Evolutionary conservation across 2,113 vertebrate genomes (phyloP), one percentile per base, ranked within the genome.

Genomic region (Scomber scombrus): DNA sequence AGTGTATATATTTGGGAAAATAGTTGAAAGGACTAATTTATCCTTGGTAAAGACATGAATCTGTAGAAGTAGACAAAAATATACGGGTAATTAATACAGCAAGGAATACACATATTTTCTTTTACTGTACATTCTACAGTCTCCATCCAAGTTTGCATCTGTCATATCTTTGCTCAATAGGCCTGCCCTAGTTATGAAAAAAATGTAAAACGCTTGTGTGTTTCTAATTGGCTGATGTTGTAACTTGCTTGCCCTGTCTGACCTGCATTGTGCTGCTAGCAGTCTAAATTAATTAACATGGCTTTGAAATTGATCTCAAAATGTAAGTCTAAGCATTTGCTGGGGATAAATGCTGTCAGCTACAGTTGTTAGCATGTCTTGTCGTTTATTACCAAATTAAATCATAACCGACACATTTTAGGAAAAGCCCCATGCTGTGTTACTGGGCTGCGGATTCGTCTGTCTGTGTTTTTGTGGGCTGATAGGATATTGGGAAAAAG

Each of bases 221-320:
- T 90, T 93, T 92, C 85, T 93, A 94, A 94, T 94, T 91, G 89
- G 89, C 85, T 92, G 88, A 89, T 93, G 90, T 81, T 92, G 89
- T 92, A 93, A 91, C 80, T 88, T 87, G 87, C 88, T 93, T 92
- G 90, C 86, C 90, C 86, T 75, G 84, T 88, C 67, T 93, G 94
- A 93, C 94, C 93, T 83, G 90, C 81, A 90, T 91, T 94, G 90
- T 93, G 92, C 92, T 84, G 88, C 90, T 88, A 86, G 85, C 89
- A 80, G 90, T 93, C 90, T 91, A 90, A 93, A 94, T 93, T 88
- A 94, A 94, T 95, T 93, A 93, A 93, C 86, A 85, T 31, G 74
- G 87, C 92, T 84, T 83, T 90, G 88, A 88, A 92, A 93, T 90
- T 94, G 92, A 94, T 94, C 90, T 86, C 70, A 91, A 88, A 92